Evolutionary conservation across 1,140 invertebrate species (phyloP).

Genomic region (Papilio aristodemus): DNA sequence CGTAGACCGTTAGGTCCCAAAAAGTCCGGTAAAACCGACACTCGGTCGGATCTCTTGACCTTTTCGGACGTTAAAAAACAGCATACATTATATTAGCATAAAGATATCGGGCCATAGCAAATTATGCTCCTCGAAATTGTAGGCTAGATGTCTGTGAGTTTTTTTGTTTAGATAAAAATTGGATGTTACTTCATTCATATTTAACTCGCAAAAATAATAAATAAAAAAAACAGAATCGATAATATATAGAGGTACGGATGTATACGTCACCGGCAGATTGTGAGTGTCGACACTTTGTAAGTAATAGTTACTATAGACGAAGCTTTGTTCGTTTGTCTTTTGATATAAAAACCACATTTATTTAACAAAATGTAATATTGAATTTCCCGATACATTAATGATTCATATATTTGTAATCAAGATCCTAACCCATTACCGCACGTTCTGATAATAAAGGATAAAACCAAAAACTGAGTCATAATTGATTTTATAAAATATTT

Average conservation of each 20-base stretch:
- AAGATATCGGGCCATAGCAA: conserved; percentile 7
- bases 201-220: no score
- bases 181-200: background rate
- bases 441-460: background rate
- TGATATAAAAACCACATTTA: no score
- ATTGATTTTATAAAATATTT: background rate
- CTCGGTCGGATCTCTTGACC: conserved; percentile 19
- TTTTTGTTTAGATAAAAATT: background rate
- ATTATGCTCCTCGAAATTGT: background rate
- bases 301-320: no score
- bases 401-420: background rate
- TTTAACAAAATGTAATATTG: background rate
- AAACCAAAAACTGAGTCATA: conserved; percentile 4
- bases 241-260: no score
- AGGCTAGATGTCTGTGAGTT: background rate
- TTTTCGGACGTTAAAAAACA: background rate
- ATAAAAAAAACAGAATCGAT: no score
- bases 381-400: background rate
- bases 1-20: background rate
- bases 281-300: no score
- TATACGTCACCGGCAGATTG: no score
- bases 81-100: conserved; percentile 13
- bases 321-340: no score
- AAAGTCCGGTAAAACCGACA: background rate
- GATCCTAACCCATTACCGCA: background rate